Conservation (phyloP, 2,797 vertebrate genomes). For the Mus minutoides region DNA sequence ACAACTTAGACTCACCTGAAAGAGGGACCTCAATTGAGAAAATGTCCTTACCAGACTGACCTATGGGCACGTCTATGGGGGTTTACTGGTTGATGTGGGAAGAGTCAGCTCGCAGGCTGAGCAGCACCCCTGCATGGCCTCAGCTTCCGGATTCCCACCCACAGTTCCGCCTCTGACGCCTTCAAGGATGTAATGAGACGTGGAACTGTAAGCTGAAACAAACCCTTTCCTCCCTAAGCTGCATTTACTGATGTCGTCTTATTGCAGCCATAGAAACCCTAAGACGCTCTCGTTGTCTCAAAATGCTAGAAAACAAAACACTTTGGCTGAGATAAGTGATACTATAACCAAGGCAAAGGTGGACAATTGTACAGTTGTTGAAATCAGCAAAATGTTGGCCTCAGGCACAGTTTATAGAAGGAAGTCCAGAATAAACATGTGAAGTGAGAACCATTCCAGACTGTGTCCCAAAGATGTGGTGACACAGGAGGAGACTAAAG, state of each 20-base stretch:
- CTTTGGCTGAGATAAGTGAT: conserved; percentile 57
- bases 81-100: neutral
- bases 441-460: neutral
- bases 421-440: conserved; percentile 28
- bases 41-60: neutral
- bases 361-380: neutral
- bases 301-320: neutral
- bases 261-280: neutral
- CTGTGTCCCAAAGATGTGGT: neutral
- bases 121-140: neutral
- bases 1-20: neutral
- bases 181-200: neutral
- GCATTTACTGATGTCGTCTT: neutral
- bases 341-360: conserved; percentile 35
- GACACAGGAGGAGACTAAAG: neutral
- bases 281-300: neutral
- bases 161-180: neutral
- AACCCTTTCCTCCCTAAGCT: too few relatives aligned
- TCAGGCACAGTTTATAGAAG: neutral
- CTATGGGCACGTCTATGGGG: neutral
- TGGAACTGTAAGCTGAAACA: neutral
- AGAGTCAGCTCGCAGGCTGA: neutral
- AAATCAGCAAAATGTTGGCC: conserved; percentile 15
- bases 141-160: neutral
- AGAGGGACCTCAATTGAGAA: neutral